Evolutionary conservation across 2,113 vertebrate species (phyloP).

Genomic region (Scatophagus argus): DNA sequence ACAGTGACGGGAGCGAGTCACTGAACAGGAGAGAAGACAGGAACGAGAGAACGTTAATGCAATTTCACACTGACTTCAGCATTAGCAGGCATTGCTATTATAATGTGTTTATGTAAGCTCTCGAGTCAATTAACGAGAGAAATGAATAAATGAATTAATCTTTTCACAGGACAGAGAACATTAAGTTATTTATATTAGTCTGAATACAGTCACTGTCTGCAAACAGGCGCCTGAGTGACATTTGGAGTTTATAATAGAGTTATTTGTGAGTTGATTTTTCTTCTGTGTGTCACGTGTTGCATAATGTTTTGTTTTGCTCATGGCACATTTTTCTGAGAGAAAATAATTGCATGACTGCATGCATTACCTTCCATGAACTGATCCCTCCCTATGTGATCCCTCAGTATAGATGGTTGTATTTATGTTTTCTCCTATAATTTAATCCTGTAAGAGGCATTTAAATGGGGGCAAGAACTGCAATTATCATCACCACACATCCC

Average conservation of each 20-base stretch:
- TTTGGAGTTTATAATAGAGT: conserved; percentile 23
- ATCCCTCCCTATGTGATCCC: neutral
- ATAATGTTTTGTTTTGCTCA: neutral
- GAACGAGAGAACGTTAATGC: conserved; percentile 48
- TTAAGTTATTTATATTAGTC: conserved; percentile 34
- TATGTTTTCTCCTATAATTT: conserved; percentile 1
- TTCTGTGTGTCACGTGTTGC: neutral
- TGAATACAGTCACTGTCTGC: conserved; percentile 1
- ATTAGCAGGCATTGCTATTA: conserved; percentile 27
- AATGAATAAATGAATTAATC: conserved; percentile 31
- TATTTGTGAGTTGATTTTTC: neutral
- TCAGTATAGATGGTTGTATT: neutral
- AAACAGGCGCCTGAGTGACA: conserved; percentile 1
- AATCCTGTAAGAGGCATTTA: conserved; percentile 5
- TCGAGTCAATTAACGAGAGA: conserved; percentile 12
- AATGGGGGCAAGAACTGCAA: neutral
- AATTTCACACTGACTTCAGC: conserved; percentile 59
- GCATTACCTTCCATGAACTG: no score
- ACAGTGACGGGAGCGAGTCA: conserved; percentile 36
- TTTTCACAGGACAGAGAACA: conserved; percentile 28
- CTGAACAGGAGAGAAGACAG: conserved; percentile 28
- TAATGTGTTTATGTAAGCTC: conserved; percentile 51
- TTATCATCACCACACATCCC: conserved; percentile 39
- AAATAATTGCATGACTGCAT: neutral
- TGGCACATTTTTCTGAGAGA: neutral